These are phyloP conservation scores for Otus sunia DNA, from an alignment of 2,113 vertebrate species.

Conservation along the genomic window DNA sequence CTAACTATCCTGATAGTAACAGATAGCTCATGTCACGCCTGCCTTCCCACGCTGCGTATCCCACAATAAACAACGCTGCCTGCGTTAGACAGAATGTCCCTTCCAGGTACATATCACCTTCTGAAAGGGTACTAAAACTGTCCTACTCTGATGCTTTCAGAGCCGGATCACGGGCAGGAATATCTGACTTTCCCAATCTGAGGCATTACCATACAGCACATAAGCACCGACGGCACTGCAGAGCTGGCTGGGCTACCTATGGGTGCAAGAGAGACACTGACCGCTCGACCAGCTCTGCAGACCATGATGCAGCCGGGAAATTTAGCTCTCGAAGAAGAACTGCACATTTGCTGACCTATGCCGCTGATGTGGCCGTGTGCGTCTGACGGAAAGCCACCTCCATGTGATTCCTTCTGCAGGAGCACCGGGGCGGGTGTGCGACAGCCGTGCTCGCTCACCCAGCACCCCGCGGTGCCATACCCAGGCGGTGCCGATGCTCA, in stretches of 20 bases:
- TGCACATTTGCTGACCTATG: background rate
- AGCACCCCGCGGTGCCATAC: rapidly evolving
- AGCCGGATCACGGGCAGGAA: background rate
- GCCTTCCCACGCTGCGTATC: background rate
- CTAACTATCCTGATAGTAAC: background rate
- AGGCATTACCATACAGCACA: background rate
- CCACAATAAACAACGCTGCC: background rate
- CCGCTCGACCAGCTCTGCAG: background rate
- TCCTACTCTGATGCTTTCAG: background rate
- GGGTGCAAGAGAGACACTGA: background rate
- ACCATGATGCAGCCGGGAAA: rapidly evolving
- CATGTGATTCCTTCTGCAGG: rapidly evolving
- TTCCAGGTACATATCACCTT: background rate
- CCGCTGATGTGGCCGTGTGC: rapidly evolving
- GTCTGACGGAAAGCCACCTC: background rate
- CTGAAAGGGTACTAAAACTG: background rate
- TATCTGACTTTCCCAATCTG: background rate
- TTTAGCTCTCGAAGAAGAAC: background rate
- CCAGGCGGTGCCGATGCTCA: rapidly evolving
- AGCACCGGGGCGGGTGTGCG: rapidly evolving
- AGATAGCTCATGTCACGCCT: background rate
- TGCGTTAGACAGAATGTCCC: background rate
- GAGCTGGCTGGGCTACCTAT: rapidly evolving
- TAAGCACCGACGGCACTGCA: rapidly evolving
- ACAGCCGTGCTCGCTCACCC: rapidly evolving